These are phyloP conservation scores for Contarinia nasturtii DNA, from an alignment of 1,140 invertebrate genomes.

Conservation along the genomic window DNA sequence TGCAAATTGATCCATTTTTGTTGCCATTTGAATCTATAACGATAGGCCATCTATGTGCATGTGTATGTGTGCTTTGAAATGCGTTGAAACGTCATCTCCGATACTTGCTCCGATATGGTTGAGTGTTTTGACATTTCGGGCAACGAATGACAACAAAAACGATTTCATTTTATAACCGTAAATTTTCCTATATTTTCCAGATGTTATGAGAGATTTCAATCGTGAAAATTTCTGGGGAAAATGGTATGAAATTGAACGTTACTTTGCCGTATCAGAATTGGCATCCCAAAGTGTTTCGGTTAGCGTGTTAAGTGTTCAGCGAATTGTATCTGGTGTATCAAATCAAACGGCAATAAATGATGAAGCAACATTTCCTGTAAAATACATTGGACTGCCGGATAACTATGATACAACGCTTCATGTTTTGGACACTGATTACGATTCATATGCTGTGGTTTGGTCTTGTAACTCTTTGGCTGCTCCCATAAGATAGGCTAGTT, in stretches of 20 bases:
- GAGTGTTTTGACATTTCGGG: no score
- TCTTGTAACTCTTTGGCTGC: constrained; percentile 42
- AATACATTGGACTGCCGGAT: constrained; percentile 43
- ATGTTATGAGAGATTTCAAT: constrained; percentile 44
- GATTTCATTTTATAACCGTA: no score
- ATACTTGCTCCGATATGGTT: no score
- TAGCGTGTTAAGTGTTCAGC: constrained; percentile 43
- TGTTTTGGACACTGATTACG: constrained; percentile 57
- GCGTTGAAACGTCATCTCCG: no score
- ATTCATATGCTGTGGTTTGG: constrained; percentile 51
- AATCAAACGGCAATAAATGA: constrained; percentile 39
- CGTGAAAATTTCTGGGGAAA: constrained; percentile 51
- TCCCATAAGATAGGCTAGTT: constrained; percentile 38
- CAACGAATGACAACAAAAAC: no score
- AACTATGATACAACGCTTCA: constrained; percentile 46
- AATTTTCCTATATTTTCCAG: no score
- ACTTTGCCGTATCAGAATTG: constrained; percentile 54
- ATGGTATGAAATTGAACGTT: constrained; percentile 68
- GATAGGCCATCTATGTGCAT: no score
- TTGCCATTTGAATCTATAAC: no score
- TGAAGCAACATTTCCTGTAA: constrained; percentile 47
- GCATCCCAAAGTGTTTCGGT: constrained; percentile 53
- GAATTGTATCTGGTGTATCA: constrained; percentile 46
- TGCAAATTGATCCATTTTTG: no score
- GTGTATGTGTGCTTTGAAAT: no score